These are phyloP conservation scores for Poeciliopsis infans DNA, from an alignment of 2,797 vertebrate genomes.

Conservation along the genomic window DNA sequence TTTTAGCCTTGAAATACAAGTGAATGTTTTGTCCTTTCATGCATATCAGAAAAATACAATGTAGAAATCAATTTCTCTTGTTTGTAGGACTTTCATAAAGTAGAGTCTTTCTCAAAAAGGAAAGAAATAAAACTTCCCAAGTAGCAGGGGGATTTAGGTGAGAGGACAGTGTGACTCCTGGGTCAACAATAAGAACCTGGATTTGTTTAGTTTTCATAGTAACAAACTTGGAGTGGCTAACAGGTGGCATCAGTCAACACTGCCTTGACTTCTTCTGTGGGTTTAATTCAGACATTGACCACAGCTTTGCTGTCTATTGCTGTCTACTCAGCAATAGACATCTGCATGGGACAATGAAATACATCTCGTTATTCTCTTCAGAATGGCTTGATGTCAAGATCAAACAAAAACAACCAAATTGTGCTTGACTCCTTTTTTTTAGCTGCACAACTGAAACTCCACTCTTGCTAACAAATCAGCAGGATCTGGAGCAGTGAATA, in stretches of 20 bases:
- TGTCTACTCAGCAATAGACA: neutral
- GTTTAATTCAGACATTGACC: neutral
- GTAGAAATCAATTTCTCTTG: neutral
- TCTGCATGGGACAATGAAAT: neutral
- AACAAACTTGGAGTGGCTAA: neutral
- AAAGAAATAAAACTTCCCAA: neutral
- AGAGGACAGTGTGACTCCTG: neutral
- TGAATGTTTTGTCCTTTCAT: neutral
- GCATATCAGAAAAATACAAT: neutral
- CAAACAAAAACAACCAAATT: slow-evolving; percentile 9
- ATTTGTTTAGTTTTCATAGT: neutral
- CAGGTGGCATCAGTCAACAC: neutral
- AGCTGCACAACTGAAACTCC: slow-evolving; percentile 10
- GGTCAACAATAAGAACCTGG: neutral
- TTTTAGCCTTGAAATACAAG: neutral
- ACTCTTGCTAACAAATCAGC: slow-evolving; percentile 11
- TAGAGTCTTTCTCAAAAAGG: neutral
- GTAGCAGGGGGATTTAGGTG: neutral
- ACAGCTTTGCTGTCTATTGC: neutral
- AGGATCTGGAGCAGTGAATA: slow-evolving; percentile 26
- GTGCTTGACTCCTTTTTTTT: neutral
- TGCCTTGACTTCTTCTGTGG: neutral
- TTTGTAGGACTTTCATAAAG: neutral
- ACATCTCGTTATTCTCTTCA: neutral
- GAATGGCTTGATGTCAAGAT: neutral